Evolutionary conservation across 2,113 vertebrate species (phyloP).

Genomic region (Urocolius indicus): DNA sequence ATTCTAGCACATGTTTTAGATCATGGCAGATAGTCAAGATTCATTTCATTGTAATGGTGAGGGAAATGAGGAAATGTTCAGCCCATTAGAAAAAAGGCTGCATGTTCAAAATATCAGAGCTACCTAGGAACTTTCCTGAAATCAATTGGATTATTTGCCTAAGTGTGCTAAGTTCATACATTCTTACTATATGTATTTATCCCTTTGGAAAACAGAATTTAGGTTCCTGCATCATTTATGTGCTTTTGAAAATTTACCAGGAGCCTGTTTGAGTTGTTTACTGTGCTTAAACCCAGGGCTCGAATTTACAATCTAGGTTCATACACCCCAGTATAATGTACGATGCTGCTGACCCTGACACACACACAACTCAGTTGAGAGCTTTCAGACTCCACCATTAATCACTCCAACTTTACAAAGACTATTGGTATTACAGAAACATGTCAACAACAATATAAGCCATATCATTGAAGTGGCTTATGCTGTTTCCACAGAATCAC

Average conservation of each 20-base stretch:
- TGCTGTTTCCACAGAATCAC: background rate
- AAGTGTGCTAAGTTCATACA: background rate
- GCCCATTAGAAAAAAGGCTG: background rate
- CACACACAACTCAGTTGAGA: background rate
- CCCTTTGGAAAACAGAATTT: constrained; percentile 31
- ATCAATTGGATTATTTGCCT: constrained; percentile 21
- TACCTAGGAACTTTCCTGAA: constrained; percentile 7
- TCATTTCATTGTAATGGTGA: background rate
- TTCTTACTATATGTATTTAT: background rate
- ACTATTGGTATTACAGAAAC: background rate
- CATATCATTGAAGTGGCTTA: background rate
- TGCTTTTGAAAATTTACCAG: background rate
- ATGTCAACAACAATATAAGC: background rate
- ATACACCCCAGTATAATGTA: accelerated
- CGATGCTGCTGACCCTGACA: background rate
- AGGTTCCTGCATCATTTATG: background rate
- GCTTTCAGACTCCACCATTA: background rate
- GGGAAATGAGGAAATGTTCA: background rate
- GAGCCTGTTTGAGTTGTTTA: background rate
- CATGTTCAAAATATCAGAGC: constrained; percentile 15
- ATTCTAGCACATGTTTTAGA: background rate
- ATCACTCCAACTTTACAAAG: background rate
- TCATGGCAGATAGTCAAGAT: background rate
- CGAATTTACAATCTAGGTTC: background rate
- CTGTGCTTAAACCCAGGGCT: background rate